phyloP scores from a whole-genome alignment of 2,113 vertebrate species.

The Pandion haliaetus region DNA sequence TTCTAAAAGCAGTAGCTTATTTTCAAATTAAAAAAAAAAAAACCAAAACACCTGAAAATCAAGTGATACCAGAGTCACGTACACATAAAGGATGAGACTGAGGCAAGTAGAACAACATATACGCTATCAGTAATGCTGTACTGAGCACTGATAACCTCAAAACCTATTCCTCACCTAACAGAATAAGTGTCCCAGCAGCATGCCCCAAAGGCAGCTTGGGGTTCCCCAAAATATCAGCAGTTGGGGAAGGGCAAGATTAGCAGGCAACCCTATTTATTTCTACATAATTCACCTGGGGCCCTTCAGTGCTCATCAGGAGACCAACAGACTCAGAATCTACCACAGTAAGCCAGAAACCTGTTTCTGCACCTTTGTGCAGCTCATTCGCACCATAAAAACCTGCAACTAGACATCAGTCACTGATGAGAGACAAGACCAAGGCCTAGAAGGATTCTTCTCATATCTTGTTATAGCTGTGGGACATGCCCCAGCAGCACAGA shows the following conservation, averaged over 20 bases:
- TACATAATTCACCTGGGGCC: background rate
- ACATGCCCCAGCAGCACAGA: background rate
- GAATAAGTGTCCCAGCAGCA: background rate
- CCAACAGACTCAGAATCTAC: background rate
- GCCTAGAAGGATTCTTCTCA: background rate
- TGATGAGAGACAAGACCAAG: background rate
- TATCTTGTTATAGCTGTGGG: background rate
- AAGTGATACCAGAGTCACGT: background rate
- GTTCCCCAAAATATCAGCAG: background rate
- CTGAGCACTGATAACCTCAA: background rate
- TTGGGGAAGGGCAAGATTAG: background rate
- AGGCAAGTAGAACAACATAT: background rate
- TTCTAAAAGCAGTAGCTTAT: background rate
- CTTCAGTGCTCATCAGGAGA: background rate
- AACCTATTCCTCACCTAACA: background rate
- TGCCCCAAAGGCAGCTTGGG: background rate
- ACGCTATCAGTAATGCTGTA: fast-evolving
- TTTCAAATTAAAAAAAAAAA: background rate
- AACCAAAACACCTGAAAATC: background rate
- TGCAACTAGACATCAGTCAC: background rate
- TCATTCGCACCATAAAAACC: background rate
- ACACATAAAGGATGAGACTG: background rate
- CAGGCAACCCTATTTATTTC: background rate
- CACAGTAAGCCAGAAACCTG: background rate
- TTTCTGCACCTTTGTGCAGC: background rate